Conservation (phyloP, 2,888 invertebrate genomes). For the Andrena praecox region DNA sequence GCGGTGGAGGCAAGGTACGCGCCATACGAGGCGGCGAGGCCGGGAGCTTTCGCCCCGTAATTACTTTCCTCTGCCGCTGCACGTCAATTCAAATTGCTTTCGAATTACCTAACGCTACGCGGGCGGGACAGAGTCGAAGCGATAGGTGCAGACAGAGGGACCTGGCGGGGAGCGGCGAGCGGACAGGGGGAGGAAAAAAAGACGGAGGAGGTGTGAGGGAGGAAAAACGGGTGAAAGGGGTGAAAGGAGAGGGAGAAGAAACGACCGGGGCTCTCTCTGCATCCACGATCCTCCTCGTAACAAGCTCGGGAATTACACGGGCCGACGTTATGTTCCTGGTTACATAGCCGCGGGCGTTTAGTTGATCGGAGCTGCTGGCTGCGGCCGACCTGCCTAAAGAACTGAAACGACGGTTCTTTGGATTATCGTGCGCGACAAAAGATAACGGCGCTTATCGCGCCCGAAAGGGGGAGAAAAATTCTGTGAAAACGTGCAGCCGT, state of each 20-base stretch:
- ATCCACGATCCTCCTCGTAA: conserved; percentile 57
- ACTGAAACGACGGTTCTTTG: conserved; percentile 63
- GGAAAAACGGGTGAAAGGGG: background rate
- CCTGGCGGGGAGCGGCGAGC: background rate
- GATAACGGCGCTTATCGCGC: conserved; percentile 70
- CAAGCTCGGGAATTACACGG: conserved; percentile 67
- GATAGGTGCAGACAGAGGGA: conserved; percentile 52
- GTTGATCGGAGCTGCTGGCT: conserved; percentile 27
- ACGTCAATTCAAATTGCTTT: conserved; percentile 83
- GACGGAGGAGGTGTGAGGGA: conserved; percentile 5
- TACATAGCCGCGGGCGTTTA: conserved; percentile 62
- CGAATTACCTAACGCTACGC: conserved; percentile 77
- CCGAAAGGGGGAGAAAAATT: conserved; percentile 43
- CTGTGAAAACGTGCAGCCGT: conserved; percentile 52
- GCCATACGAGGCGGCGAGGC: conserved; percentile 57
- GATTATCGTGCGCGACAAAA: conserved; percentile 70
- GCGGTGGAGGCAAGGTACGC: conserved; percentile 28
- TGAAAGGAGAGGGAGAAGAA: conserved; percentile 1
- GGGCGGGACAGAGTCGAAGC: conserved; percentile 32
- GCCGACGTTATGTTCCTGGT: conserved; percentile 47
- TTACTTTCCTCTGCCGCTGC: conserved; percentile 80
- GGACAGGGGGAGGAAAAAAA: conserved; percentile 3
- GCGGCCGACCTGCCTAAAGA: conserved; percentile 52
- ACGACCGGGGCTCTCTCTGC: conserved; percentile 17
- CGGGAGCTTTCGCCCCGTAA: conserved; percentile 76